Evolutionary conservation across 2,888 invertebrate genomes (phyloP).

Genomic region (Patella depressa): DNA sequence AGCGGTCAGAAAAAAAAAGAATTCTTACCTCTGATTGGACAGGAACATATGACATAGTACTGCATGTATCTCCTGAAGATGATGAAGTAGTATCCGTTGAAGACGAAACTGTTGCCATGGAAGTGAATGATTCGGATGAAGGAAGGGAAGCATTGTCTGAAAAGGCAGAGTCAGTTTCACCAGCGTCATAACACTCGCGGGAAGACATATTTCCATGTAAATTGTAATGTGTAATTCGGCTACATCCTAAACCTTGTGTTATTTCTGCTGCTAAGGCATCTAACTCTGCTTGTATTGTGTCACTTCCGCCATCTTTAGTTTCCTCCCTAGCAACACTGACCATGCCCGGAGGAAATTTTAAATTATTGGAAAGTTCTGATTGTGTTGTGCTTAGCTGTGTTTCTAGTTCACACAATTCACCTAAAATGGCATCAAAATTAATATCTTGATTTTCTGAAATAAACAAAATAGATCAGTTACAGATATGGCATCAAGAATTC

Average conservation of each 20-base stretch:
- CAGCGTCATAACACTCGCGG: slow-evolving; percentile 78
- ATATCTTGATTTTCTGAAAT: slow-evolving; percentile 90
- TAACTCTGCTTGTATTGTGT: slow-evolving; percentile 58
- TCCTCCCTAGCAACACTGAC: slow-evolving; percentile 23
- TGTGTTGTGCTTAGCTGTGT: slow-evolving; percentile 69
- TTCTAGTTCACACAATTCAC: slow-evolving; percentile 94
- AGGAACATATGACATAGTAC: slow-evolving; percentile 50
- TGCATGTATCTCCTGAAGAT: slow-evolving; percentile 53
- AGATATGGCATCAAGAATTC: no score
- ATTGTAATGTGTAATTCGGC: slow-evolving; percentile 34
- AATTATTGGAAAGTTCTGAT: slow-evolving; percentile 72
- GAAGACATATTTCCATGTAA: slow-evolving; percentile 25
- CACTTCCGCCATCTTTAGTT: slow-evolving; percentile 43
- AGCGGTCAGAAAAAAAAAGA: neutral
- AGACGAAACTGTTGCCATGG: slow-evolving; percentile 72
- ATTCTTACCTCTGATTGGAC: slow-evolving; percentile 50
- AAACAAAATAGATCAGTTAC: slow-evolving; percentile 13
- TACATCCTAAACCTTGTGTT: slow-evolving; percentile 53
- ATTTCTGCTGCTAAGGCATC: slow-evolving; percentile 63
- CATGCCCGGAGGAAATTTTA: slow-evolving; percentile 26
- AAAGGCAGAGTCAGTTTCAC: slow-evolving; percentile 98
- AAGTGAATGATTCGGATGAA: slow-evolving; percentile 93
- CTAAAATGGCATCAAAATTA: slow-evolving; percentile 95
- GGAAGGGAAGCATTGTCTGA: slow-evolving; percentile 96
- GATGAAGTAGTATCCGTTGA: slow-evolving; percentile 56